Conservation (phyloP, 2,888 invertebrate species). For the Gymnocheta viridis region DNA sequence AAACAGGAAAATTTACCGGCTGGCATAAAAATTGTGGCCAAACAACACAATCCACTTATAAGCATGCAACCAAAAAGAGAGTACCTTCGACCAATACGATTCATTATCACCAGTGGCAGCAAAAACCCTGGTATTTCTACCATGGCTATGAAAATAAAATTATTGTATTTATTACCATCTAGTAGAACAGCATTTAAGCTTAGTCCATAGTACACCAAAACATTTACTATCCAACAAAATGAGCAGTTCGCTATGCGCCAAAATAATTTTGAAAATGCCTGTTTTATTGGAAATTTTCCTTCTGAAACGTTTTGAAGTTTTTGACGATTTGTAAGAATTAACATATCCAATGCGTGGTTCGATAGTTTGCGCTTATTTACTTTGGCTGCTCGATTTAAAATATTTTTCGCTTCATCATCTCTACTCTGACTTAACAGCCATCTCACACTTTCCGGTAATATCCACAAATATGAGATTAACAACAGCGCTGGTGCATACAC, state of each 20-base stretch:
- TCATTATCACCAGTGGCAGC: slow-evolving; percentile 85
- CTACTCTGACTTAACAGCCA: slow-evolving; percentile 88
- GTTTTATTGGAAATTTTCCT: slow-evolving; percentile 77
- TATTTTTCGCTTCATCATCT: slow-evolving; percentile 83
- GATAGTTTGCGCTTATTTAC: slow-evolving; percentile 85
- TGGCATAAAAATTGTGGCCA: slow-evolving; percentile 77
- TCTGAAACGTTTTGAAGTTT: slow-evolving; percentile 76
- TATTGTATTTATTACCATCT: slow-evolving; percentile 88
- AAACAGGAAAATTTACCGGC: slow-evolving; percentile 66
- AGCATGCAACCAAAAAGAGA: slow-evolving; percentile 86
- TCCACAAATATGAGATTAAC: slow-evolving; percentile 86
- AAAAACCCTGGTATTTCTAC: slow-evolving; percentile 90
- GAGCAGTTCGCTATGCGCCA: slow-evolving; percentile 84
- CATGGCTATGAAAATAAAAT: slow-evolving; percentile 84
- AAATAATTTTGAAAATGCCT: slow-evolving; percentile 77
- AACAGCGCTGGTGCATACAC: slow-evolving; percentile 87
- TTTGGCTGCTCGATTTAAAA: slow-evolving; percentile 85
- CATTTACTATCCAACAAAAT: slow-evolving; percentile 91
- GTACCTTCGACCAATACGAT: slow-evolving; percentile 85
- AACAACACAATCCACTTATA: slow-evolving; percentile 83
- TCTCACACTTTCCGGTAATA: slow-evolving; percentile 88
- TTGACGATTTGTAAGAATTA: slow-evolving; percentile 76
- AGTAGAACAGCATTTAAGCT: slow-evolving; percentile 90
- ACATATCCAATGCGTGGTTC: slow-evolving; percentile 82
- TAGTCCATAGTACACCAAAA: slow-evolving; percentile 91